Evolutionary conservation across 2,113 vertebrate genomes (phyloP), one percentile per base, ranked within the genome.

Genomic region (Brachionichthys hirsutus): DNA sequence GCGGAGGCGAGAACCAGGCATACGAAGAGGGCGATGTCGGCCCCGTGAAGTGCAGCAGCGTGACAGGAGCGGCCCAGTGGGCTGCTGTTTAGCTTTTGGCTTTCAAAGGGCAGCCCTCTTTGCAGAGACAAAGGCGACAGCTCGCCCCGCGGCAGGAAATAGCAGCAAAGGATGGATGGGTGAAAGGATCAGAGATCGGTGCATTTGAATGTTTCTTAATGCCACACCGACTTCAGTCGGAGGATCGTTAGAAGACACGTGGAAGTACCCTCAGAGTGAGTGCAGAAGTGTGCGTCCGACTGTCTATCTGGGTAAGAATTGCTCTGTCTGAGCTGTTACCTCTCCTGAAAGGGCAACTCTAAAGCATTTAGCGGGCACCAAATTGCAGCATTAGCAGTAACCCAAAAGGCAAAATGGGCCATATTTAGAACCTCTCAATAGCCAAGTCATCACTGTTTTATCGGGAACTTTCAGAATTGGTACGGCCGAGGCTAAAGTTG

Each of bases 1-100:
- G 72, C 14, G 2, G 54, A 75, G 62, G 60, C 34, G 18, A 66
- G 59, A 72, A 69, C 42, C 54, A 64, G 70, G 54, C 59, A 66
- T 53, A 71, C 70, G 75, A 72, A 76, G 73, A 84, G 77, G 73
- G 82, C 54, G 19, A 53, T 24, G 0, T 30, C 50, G 43, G 52
- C 52, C 17, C 42, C 54, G 62, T 73, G 70, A 78, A 81, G 69
- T 73, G 61, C 75, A 45, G 71, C 52, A 10, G 72, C 61, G 77
- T 85, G 82, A 81, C 80, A 86, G 75, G 60, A 79, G 43, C 6
- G 16, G 62, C 46, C 80, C 72, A 83, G 75, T 80, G 78, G 79
- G 86, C 79, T 77, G 81, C 77, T 72, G 70, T 87, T 84, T 83
- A 81, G 59, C 54, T 80, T 73, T n/a, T 63, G 80, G 81, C 85